These are phyloP conservation scores for Hystrix brachyura DNA, from an alignment of 2,113 vertebrate genomes.

Conservation along the genomic window DNA sequence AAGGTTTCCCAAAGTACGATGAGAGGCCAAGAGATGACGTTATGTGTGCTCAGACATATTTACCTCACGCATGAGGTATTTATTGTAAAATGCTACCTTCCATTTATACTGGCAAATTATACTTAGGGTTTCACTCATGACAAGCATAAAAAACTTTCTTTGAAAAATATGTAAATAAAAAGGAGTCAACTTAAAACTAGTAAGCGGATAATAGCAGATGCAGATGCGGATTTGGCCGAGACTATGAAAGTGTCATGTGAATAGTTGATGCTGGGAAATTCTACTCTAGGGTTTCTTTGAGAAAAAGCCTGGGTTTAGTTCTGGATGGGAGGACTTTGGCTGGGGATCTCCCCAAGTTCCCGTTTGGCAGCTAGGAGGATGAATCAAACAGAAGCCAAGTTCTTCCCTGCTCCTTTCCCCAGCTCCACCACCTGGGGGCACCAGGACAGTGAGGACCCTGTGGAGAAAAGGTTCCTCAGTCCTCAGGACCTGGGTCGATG, in stretches of 20 bases:
- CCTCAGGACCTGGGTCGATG: not conserved
- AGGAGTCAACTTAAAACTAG: not conserved
- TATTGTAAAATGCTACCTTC: not conserved
- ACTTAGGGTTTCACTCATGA: not conserved
- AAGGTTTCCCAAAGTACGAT: not conserved
- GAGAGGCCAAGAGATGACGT: not conserved
- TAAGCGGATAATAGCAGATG: not conserved
- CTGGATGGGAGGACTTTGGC: not conserved
- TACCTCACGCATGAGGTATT: not conserved
- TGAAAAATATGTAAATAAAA: not conserved
- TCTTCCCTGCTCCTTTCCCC: not conserved
- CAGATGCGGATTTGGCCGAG: not conserved
- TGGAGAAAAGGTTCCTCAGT: not conserved
- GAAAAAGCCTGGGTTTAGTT: slow-evolving; percentile 5
- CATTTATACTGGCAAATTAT: slow-evolving; percentile 10
- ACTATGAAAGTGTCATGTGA: not conserved
- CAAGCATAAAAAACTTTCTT: not conserved
- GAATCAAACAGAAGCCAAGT: not conserved
- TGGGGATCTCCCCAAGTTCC: not conserved
- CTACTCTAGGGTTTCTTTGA: not conserved
- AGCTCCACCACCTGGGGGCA: not conserved
- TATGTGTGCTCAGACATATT: not conserved
- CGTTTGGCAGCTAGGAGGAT: not conserved
- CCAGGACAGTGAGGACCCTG: not conserved
- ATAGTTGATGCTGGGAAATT: not conserved